These are phyloP conservation scores for Zeugodacus cucurbitae DNA, from an alignment of 1,140 invertebrate genomes.

Conservation along the genomic window DNA sequence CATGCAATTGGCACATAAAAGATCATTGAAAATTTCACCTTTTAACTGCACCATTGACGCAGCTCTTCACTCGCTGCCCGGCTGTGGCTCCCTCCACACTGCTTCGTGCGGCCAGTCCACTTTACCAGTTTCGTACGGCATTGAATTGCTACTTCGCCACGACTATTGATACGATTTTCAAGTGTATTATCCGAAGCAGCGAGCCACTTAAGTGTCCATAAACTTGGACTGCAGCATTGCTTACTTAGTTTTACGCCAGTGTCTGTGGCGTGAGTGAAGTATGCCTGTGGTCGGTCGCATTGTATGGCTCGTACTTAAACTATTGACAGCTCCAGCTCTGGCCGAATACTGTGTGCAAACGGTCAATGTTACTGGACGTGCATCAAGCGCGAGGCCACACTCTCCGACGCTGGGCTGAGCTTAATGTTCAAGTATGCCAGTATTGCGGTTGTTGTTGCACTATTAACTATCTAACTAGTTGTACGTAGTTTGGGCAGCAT, in stretches of 20 bases:
- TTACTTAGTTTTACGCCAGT: not conserved
- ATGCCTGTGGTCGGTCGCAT: not conserved
- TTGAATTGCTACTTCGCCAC: not conserved
- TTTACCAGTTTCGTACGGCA: not conserved
- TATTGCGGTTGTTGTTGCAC: not conserved
- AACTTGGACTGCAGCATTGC: not conserved
- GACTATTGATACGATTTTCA: slow-evolving; percentile 3
- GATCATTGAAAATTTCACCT: not conserved
- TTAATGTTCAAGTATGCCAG: not conserved
- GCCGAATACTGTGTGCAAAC: not conserved
- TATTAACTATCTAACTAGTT: not conserved
- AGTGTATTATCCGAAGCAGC: not conserved
- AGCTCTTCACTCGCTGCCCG: not conserved
- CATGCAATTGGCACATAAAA: not conserved
- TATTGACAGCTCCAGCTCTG: not conserved
- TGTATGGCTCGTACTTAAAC: not conserved
- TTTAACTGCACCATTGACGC: not conserved
- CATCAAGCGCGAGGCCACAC: not conserved
- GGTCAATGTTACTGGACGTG: not conserved
- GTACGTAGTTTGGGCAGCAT: not conserved
- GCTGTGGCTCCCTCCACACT: not conserved
- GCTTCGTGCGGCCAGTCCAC: not conserved
- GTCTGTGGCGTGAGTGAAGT: not conserved
- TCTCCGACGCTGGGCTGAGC: not conserved
- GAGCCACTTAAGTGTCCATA: slow-evolving; percentile 3